Evolutionary conservation across 2,113 vertebrate species (phyloP).

Genomic region (Chloropsis hardwickii): DNA sequence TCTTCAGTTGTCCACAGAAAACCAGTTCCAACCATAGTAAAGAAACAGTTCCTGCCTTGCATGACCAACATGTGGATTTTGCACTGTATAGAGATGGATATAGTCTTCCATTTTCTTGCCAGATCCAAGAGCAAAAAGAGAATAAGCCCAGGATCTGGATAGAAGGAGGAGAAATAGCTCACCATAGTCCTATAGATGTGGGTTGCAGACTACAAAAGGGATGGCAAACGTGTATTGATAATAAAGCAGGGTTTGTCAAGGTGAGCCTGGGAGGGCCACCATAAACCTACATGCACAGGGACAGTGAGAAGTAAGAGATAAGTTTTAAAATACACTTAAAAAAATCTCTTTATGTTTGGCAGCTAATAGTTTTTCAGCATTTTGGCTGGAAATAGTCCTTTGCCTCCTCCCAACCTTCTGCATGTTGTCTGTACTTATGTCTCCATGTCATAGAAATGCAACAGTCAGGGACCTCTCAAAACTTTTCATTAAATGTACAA

Average conservation of each 20-base stretch:
- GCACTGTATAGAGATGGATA: background rate
- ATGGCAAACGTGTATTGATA: rapidly evolving
- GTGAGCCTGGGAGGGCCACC: background rate
- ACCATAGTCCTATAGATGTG: background rate
- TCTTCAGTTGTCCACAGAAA: background rate
- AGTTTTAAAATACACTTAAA: background rate
- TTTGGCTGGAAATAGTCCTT: background rate
- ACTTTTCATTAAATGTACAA: background rate
- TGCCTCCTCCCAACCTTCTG: background rate
- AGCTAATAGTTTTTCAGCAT: background rate
- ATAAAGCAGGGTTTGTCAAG: background rate
- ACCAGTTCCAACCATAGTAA: background rate
- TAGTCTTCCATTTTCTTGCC: background rate
- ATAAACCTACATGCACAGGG: background rate
- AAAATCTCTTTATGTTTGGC: background rate
- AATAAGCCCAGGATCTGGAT: background rate
- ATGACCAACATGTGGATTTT: background rate
- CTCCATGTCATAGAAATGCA: background rate
- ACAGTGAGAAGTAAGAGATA: background rate
- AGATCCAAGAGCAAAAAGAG: background rate
- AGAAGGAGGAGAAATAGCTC: background rate
- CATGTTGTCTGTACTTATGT: background rate
- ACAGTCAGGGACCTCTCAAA: background rate
- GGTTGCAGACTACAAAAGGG: background rate
- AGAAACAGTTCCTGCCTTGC: background rate